Base-by-base conservation (phyloP, 2,113 vertebrate species). In the Cercocebus atys region DNA sequence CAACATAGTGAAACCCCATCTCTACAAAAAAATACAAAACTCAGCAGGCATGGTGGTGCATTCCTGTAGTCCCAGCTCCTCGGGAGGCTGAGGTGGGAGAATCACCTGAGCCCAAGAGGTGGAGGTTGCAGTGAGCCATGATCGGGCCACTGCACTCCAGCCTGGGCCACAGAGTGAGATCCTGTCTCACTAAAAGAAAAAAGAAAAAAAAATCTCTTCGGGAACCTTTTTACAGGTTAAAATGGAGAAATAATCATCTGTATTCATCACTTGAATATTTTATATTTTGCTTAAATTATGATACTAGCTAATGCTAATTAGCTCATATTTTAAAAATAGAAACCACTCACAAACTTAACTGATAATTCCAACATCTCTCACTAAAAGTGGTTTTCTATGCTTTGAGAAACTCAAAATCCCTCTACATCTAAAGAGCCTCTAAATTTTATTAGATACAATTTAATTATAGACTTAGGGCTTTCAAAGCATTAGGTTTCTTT, bases 251-350 rank as follows among this genome's bases (percentile, higher is more conserved):
- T 86, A 96, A 32, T 92, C 25, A 84, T 80, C 30, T 86, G 38
- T 83, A 81, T 61, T 93, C 78, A 72, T 72, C 66, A 70, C 16
- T 87, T 68, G 3, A 55, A 95, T 50, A 40, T 85, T 78, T 59
- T 83, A 66, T 90, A 72, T 90, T 93, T 97, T 95, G 38, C 32
- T 95, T 96, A 90, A 84, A 93, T 95, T 94, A 66, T 72, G 38
- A 90, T 72, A 81, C 8, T 72, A 94, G 12, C 50, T 83, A 94
- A 97, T 93, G 40, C 27, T 90, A 88, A 93, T 96, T 82, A 61
- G 57, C 55, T 73, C 57, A 72, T 88, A 75, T 94, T 75, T 95
- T 81, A 90, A 96, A 91, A 90, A 43, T 4, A 76, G 55, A 87
- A 75, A 55, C 43, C 38, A 93, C 18, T 68, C 61, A 45, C 43